A percentile compares a stretch with the other conserved stretches of the same genome.
Conservation (phyloP, 2,888 invertebrate genomes). For the Acrobasis suavella region DNA sequence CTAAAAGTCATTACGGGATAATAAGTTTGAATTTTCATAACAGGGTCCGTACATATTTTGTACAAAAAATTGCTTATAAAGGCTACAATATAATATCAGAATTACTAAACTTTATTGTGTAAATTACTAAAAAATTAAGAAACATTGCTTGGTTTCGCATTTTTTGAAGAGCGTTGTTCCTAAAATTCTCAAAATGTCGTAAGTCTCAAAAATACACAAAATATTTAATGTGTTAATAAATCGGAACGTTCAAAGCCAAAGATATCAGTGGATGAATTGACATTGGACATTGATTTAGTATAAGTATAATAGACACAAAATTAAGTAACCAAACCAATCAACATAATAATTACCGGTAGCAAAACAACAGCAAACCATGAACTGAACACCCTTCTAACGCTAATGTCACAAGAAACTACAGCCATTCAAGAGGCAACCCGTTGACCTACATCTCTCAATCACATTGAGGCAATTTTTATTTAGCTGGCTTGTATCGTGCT, state of each 20-base stretch:
- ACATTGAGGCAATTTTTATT: conserved; percentile 51
- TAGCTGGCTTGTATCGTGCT: conserved; percentile 52
- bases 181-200: no score
- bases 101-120: no score
- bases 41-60: background rate
- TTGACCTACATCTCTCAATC: conserved; percentile 75
- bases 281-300: background rate
- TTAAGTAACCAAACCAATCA: background rate
- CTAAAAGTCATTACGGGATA: conserved; percentile 2
- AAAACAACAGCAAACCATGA: conserved; percentile 58
- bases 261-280: no score
- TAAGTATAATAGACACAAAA: conserved; percentile 15
- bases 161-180: no score
- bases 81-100: no score
- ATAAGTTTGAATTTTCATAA: background rate
- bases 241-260: no score
- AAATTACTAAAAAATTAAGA: no score
- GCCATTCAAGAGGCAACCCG: conserved; percentile 56
- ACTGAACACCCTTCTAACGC: conserved; percentile 51
- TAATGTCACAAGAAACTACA: conserved; percentile 50
- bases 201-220: no score
- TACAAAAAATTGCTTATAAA: no score
- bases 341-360: conserved; percentile 53
- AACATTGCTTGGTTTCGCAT: no score
- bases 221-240: no score